Base-by-base conservation (phyloP, 2,113 vertebrate genomes). In the Leptobrachium leishanense region DNA sequence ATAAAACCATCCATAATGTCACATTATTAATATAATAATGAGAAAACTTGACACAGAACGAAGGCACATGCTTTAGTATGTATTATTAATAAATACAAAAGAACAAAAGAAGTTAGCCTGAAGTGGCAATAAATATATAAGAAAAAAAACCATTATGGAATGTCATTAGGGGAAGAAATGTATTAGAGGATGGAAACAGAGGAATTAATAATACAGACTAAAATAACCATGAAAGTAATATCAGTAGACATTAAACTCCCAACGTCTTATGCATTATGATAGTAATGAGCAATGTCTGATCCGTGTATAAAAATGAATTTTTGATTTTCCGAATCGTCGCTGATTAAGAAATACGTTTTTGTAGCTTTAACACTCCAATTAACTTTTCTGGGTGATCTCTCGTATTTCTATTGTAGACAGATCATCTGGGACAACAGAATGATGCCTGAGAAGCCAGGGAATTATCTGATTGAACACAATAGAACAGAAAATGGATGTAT, bases 401-500 rank as follows among this genome's bases (percentile, higher is more conserved):
- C 68, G 70, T 77, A 77, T 77, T 77, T 77, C 76, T 77, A 70
- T 77, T 77, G 67, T 66, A 70, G 41, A 70, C 46, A 53, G 55
- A 77, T 77, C 76, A 53, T 70, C 54, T 77, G 76, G 76, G 68
- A 77, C 70, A 59, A 68, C 75, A 72, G 72, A 15, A 1, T 11
- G 7, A 2, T 44, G 64, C 72, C 63, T 76, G 72, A 53, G 39
- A 2, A 71, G 77, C 43, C 69, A 80, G 55, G 83, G 85, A 82
- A 70, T 76, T 78, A 10, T 66, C 20, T 87, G 82, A 71, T 53
- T 41, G 63, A 71, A 81, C 11, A 64, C 74, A 79, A 79, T 81
- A 73, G 71, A 78, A 75, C 78, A 84, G 70, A 76, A 40, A 84
- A 82, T 67, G 68, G 11, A 68, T 70, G 82, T 75, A 75, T 46